A percentile compares a stretch with the other conserved stretches of the same genome.
Evolutionary conservation across 1,140 invertebrate species (phyloP).

Genomic region (Geopemphigus sp.): DNA sequence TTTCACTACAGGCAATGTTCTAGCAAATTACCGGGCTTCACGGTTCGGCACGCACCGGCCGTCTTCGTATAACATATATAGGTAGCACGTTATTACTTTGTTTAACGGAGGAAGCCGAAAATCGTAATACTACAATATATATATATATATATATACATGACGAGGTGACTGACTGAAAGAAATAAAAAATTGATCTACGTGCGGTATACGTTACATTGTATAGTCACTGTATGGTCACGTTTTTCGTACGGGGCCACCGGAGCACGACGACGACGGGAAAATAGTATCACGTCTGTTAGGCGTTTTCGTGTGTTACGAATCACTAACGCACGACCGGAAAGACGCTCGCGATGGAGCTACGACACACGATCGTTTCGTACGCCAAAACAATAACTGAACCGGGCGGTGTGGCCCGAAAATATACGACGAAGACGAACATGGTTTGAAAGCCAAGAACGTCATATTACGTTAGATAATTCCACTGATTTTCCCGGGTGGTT

Average conservation of each 20-base stretch:
- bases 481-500: too few relatives aligned
- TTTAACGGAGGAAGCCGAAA: not conserved
- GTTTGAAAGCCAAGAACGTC: too few relatives aligned
- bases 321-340: not conserved
- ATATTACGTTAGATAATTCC: too few relatives aligned
- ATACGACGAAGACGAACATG: too few relatives aligned
- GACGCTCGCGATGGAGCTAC: not conserved
- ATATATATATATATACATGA: not conserved
- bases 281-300: constrained; percentile 39
- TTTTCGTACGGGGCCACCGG: constrained; percentile 10
- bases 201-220: not conserved
- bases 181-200: constrained; percentile 3
- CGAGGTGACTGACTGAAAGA: not conserved
- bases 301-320: constrained; percentile 43
- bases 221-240: constrained; percentile 7
- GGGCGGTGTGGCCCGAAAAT: too few relatives aligned
- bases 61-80: not conserved
- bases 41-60: constrained; percentile 26
- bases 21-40: not conserved
- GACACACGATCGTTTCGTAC: too few relatives aligned
- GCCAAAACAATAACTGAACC: too few relatives aligned
- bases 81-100: not conserved
- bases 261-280: not conserved
- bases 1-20: not conserved
- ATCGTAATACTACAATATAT: not conserved